Percentiles rank a stretch among this genome's conserved stretches.
Evolutionary conservation across 2,888 invertebrate genomes (phyloP).

Genomic region (Coelopa pilipes): DNA sequence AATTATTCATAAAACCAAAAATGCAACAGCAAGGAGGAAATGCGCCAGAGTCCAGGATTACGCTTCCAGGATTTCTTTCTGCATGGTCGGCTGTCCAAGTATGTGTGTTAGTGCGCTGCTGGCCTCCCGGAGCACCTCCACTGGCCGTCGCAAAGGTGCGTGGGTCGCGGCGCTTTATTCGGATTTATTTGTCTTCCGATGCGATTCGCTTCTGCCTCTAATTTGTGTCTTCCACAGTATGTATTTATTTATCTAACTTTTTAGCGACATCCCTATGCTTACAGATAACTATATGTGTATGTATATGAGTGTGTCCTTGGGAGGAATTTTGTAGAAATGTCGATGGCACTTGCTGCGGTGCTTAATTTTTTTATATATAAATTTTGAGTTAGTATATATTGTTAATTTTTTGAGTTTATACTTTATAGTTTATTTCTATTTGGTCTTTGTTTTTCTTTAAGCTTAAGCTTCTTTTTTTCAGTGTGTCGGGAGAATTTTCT

Average conservation of each 20-base stretch:
- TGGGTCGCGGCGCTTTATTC: not conserved
- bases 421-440: no score
- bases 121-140: conserved; percentile 46
- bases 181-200: conserved; percentile 9
- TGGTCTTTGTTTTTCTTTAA: no score
- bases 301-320: not conserved
- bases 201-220: no score
- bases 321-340: not conserved
- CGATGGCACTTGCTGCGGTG: not conserved
- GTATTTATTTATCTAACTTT: not conserved
- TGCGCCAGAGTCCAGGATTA: no score
- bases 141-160: conserved; percentile 42
- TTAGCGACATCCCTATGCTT: not conserved
- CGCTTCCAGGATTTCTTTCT: no score
- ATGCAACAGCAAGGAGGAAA: no score
- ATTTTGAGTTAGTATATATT: no score
- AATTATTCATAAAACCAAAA: no score
- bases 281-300: not conserved
- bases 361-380: not conserved
- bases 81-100: not conserved
- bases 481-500: no score
- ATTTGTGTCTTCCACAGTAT: not conserved
- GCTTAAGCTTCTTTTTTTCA: no score
- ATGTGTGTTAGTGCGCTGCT: conserved; percentile 3
- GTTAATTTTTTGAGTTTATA: not conserved